Percentiles rank a stretch among this genome's conserved stretches.
phyloP scores from a whole-genome alignment of 1,140 invertebrate genomes.

The Tachypleus tridentatus region DNA sequence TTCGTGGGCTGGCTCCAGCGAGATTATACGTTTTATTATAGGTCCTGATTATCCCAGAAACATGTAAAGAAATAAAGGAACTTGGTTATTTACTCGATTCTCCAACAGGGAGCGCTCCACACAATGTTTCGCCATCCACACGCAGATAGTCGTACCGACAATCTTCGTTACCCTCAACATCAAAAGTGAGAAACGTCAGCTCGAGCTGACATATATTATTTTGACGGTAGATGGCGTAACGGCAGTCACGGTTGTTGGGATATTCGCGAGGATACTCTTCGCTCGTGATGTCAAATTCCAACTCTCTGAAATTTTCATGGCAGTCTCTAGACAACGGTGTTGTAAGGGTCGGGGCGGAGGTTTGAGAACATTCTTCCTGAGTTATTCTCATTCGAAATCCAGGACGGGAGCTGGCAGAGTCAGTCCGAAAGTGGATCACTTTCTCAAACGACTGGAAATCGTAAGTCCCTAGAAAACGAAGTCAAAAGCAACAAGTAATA shows the following conservation, averaged over 20 bases:
- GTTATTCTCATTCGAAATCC: slow-evolving; percentile 22
- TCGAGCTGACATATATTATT: slow-evolving; percentile 24
- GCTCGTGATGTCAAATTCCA: slow-evolving; percentile 21
- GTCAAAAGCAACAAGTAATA: not conserved
- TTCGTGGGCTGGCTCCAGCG: too few relatives aligned
- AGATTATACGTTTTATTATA: too few relatives aligned
- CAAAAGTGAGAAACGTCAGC: slow-evolving; percentile 25
- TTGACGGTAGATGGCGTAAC: slow-evolving; percentile 16
- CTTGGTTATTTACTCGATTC: not conserved
- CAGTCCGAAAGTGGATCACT: slow-evolving; percentile 24
- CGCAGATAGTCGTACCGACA: slow-evolving; percentile 26
- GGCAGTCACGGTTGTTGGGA: slow-evolving; percentile 21
- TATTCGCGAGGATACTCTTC: slow-evolving; percentile 23
- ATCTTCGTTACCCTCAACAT: slow-evolving; percentile 21
- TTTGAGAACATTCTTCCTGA: slow-evolving; percentile 9
- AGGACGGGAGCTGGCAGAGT: slow-evolving; percentile 14
- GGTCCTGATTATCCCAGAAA: too few relatives aligned
- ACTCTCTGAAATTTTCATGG: slow-evolving; percentile 18
- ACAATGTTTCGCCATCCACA: slow-evolving; percentile 26
- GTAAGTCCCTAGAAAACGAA: slow-evolving; percentile 16
- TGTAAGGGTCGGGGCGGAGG: not conserved
- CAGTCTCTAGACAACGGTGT: slow-evolving; percentile 7
- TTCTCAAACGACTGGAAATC: slow-evolving; percentile 19
- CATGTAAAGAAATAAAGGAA: too few relatives aligned
- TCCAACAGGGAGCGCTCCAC: slow-evolving; percentile 15